Percentiles rank a stretch among this genome's conserved stretches.
These are phyloP conservation scores for Corythornis vintsioides DNA, from an alignment of 2,113 vertebrate genomes.

Conservation along the genomic window DNA sequence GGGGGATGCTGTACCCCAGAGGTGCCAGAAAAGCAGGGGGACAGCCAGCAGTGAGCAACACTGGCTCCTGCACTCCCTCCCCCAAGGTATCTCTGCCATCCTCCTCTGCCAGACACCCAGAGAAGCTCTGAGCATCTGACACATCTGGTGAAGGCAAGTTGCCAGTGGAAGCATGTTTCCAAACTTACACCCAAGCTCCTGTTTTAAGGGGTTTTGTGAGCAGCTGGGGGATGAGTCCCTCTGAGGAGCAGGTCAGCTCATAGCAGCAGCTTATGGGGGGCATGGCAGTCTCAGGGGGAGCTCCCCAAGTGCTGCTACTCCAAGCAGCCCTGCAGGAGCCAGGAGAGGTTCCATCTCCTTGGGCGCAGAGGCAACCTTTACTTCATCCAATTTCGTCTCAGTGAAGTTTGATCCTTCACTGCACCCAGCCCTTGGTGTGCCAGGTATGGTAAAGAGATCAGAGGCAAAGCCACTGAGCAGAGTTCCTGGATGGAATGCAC, in stretches of 20 bases:
- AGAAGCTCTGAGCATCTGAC: not conserved
- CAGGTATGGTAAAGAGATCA: not conserved
- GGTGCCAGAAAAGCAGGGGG: rapidly evolving
- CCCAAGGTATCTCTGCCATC: not conserved
- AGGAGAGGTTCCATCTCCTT: not conserved
- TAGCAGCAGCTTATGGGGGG: not conserved
- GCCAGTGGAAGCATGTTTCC: not conserved
- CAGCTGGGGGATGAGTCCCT: not conserved
- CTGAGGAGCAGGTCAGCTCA: rapidly evolving
- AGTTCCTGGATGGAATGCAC: rapidly evolving
- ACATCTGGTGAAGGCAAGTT: rapidly evolving
- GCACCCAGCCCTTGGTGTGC: not conserved
- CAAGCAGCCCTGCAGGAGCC: not conserved
- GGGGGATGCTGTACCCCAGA: not conserved
- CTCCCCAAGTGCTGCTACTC: rapidly evolving
- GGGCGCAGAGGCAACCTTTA: not conserved
- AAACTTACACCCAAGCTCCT: not conserved
- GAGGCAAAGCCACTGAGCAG: not conserved
- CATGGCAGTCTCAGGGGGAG: not conserved
- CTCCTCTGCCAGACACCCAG: not conserved
- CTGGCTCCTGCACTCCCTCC: rapidly evolving
- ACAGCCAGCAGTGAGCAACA: not conserved
- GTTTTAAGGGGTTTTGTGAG: not conserved
- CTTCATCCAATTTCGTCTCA: not conserved
- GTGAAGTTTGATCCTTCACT: not conserved